Base-by-base conservation (phyloP, 2,113 vertebrate species). In the Puma concolor region DNA sequence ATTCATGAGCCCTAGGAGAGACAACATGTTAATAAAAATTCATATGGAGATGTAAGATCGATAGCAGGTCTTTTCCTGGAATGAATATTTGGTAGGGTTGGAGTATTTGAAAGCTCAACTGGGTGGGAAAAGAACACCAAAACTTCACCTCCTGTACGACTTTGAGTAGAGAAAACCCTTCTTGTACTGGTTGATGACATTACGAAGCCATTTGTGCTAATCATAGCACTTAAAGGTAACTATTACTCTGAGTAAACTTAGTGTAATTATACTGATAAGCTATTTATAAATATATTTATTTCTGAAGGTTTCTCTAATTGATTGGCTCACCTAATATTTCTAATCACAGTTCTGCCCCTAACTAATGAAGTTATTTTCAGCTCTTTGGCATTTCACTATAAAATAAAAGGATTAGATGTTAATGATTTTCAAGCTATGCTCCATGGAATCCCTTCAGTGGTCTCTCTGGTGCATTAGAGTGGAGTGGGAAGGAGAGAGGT, bases 311-410 rank as follows among this genome's bases (percentile, higher is more conserved):
- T 81, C 54, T 87, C 38, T 80, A 33, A 50, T 64, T 89, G 67
- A 92, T 92, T 89, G 89, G 48, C 31, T 93, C 27, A 10, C 74
- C 36, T 96, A 66, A 91, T 25, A 77, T 93, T 96, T 96, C 36
- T 89, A 60, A 67, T 86, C 72, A 67, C 6, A 63, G 16, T 50
- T 94, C 66, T 95, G 52, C 69, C 54, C 25, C 11, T 90, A 84
- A 54, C 19, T 88, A 87, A 81, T 93, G 63, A 87, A 57, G 7
- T 72, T 94, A 33, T 57, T 16, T 72, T 89, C 41, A 80, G 48
- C 21, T 92, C 15, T 94, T 88, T 88, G 74, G 17, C 25, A 23
- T 54, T 80, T 66, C 54, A 60, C 33, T 90, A 5, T 90, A 69
- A 92, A 88, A 60, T 67, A 92, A 92, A 8, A 13, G 8, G 13